Evolutionary conservation across 2,113 vertebrate genomes (phyloP).

Genomic region (Ivindomyrus marchei): DNA sequence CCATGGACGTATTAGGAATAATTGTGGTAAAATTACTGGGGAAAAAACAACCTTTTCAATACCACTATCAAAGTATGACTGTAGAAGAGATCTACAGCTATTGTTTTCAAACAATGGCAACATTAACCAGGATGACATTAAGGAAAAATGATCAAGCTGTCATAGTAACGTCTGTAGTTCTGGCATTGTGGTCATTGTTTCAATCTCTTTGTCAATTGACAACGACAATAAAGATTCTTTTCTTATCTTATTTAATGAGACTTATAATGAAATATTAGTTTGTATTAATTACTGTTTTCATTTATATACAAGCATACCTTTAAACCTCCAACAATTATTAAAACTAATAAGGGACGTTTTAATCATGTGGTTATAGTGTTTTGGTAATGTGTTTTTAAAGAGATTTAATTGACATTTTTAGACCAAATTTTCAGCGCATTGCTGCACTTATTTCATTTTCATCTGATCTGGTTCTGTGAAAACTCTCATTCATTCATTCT

Average conservation of each 20-base stretch:
- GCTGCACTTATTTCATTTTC: not conserved
- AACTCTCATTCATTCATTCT: not conserved
- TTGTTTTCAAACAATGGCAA: not conserved
- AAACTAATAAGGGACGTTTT: not conserved
- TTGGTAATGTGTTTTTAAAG: not conserved
- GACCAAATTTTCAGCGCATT: not conserved
- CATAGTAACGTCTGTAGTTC: not conserved
- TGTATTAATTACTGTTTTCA: not conserved
- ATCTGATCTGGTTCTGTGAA: not conserved
- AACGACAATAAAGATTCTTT: too few relatives aligned
- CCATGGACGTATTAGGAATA: constrained; percentile 3
- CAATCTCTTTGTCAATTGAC: too few relatives aligned
- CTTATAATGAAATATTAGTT: not conserved
- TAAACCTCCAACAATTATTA: not conserved
- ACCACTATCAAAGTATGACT: not conserved
- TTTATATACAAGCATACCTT: not conserved
- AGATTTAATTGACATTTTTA: not conserved
- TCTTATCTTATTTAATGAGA: not conserved
- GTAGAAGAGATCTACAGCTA: not conserved
- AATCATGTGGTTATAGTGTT: not conserved
- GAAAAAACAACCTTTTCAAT: not conserved
- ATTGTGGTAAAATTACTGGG: constrained; percentile 24
- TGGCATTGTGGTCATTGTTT: not conserved
- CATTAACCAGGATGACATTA: constrained; percentile 8
- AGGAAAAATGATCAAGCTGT: not conserved